Conservation (phyloP, 2,888 invertebrate species). For the Polia nebulosa region DNA sequence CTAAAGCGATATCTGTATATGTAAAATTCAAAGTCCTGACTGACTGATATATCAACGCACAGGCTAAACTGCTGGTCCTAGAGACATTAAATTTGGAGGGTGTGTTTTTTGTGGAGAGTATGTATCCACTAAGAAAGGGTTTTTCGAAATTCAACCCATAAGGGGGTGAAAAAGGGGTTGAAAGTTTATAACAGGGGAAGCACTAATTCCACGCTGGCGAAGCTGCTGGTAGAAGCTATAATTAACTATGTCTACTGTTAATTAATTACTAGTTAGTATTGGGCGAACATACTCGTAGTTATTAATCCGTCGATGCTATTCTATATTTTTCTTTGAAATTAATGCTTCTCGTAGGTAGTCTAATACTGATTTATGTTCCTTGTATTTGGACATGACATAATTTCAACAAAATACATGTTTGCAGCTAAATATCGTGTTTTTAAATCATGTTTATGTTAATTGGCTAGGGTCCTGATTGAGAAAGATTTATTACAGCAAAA, state of each 20-base stretch:
- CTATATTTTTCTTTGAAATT: slow-evolving; percentile 5
- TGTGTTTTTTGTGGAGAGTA: no score
- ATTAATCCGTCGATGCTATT: slow-evolving; percentile 23
- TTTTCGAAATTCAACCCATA: no score
- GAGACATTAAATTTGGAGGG: no score
- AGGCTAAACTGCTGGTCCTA: no score
- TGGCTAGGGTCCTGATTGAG: not conserved
- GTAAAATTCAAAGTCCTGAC: no score
- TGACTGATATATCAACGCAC: no score
- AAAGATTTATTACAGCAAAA: not conserved
- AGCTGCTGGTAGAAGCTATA: no score
- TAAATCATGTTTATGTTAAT: slow-evolving; percentile 3
- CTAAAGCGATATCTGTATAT: slow-evolving; percentile 31
- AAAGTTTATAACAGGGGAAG: no score
- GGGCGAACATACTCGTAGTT: not conserved
- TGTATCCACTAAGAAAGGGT: no score
- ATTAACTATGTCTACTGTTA: slow-evolving; percentile 26
- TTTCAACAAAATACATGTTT: not conserved
- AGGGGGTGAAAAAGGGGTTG: no score
- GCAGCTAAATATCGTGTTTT: not conserved
- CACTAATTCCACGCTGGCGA: no score
- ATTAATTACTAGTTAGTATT: slow-evolving; percentile 42
- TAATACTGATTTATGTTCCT: slow-evolving; percentile 1
- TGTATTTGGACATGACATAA: slow-evolving; percentile 18
- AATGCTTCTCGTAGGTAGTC: not conserved